Conservation (phyloP, 2,797 vertebrate species). For the Caiman crocodilus region DNA sequence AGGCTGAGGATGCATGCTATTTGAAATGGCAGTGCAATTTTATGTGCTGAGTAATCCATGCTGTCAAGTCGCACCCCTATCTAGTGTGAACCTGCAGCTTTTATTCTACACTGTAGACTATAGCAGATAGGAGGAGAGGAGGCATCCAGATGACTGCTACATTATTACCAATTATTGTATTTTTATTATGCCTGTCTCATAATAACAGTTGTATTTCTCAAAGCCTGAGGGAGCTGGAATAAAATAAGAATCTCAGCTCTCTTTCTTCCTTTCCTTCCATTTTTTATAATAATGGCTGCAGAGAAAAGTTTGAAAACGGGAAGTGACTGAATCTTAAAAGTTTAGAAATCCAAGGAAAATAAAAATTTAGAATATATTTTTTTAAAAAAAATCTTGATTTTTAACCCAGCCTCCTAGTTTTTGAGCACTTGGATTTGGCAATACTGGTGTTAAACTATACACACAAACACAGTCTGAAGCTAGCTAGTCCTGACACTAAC, state of each 20-base stretch:
- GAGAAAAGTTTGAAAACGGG: slow-evolving; percentile 29
- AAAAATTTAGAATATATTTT: background rate
- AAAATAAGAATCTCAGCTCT: background rate
- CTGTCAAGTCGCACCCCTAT: background rate
- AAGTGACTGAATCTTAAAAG: background rate
- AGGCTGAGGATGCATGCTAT: background rate
- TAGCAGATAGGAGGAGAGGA: slow-evolving; percentile 23
- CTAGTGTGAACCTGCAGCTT: background rate
- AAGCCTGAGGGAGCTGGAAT: slow-evolving; percentile 34
- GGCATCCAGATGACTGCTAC: slow-evolving; percentile 19
- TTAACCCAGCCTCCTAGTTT: background rate
- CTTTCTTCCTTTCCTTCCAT: background rate
- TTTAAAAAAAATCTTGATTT: background rate
- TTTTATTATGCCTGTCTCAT: background rate
- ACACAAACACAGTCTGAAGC: background rate
- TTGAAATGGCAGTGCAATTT: slow-evolving; percentile 16
- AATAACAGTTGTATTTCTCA: background rate
- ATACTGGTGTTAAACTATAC: background rate
- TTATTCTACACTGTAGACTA: background rate
- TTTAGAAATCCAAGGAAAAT: background rate
- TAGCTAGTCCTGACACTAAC: background rate
- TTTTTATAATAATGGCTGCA: background rate
- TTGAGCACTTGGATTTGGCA: background rate
- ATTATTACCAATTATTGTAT: slow-evolving; percentile 33
- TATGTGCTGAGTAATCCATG: background rate